Evolutionary conservation across 2,797 vertebrate species (phyloP).

Genomic region (Lepus townsendii): DNA sequence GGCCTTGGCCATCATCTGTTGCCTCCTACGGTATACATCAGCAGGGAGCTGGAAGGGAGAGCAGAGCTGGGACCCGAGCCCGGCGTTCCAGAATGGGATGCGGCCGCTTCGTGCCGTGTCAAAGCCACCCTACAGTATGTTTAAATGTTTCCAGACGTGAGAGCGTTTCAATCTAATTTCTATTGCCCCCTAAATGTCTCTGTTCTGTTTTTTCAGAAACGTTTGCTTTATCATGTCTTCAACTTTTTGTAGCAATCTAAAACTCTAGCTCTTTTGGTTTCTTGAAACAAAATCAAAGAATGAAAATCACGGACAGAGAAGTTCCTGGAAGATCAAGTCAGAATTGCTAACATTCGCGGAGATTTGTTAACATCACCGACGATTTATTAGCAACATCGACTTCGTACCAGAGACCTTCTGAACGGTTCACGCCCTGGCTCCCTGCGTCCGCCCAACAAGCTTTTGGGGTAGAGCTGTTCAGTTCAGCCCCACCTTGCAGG

Average conservation of each 20-base stretch:
- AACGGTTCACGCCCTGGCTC: background rate
- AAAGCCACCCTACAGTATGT: too few relatives aligned
- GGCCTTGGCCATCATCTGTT: too few relatives aligned
- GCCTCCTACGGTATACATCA: too few relatives aligned
- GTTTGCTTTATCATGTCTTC: background rate
- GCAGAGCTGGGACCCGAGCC: too few relatives aligned
- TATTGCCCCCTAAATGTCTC: background rate
- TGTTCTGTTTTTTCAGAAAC: background rate
- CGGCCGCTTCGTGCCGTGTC: too few relatives aligned
- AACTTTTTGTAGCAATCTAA: background rate
- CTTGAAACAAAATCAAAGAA: constrained; percentile 15
- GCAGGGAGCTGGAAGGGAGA: too few relatives aligned
- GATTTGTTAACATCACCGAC: background rate
- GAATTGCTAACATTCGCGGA: background rate
- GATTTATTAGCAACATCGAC: background rate
- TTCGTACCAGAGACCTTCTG: background rate
- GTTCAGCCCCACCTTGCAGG: background rate
- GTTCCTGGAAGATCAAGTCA: constrained; percentile 31
- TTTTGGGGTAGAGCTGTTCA: background rate
- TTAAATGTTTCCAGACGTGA: background rate
- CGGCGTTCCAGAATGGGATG: too few relatives aligned
- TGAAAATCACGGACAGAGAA: constrained; percentile 12
- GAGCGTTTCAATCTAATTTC: background rate
- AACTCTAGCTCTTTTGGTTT: background rate
- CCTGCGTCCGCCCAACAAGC: background rate